A percentile compares a stretch with the other conserved stretches of the same genome.
Evolutionary conservation across 2,888 invertebrate genomes (phyloP).

Genomic region (Coronaproctus castanopsis): DNA sequence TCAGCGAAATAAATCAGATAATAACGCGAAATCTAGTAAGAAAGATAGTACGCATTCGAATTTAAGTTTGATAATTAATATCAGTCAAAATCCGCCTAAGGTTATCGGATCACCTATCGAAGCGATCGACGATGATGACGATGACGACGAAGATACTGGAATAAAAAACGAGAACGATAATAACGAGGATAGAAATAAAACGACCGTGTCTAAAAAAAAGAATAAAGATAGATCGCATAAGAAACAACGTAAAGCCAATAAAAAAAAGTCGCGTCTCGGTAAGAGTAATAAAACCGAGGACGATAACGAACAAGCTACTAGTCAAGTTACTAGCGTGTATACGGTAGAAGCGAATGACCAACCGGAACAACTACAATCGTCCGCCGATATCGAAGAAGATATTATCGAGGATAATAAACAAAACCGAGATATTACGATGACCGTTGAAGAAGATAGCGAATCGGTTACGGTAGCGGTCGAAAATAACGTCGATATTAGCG

Average conservation of each 20-base stretch:
- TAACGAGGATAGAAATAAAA: background rate
- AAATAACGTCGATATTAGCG: too few species aligned
- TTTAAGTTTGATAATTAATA: background rate
- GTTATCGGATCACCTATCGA: background rate
- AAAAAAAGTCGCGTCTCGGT: background rate
- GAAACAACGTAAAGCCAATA: background rate
- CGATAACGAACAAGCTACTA: too few species aligned
- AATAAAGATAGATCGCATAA: background rate
- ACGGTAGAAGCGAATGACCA: too few species aligned
- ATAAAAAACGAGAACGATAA: background rate
- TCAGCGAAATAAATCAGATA: background rate
- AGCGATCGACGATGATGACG: background rate
- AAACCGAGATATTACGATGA: too few species aligned
- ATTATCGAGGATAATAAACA: too few species aligned
- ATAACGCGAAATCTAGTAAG: background rate
- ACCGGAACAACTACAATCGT: too few species aligned
- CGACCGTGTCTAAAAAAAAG: background rate
- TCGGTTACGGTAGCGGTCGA: too few species aligned
- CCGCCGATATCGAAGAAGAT: too few species aligned
- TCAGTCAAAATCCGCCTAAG: background rate
- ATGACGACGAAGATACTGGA: background rate
- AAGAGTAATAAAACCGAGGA: too few species aligned
- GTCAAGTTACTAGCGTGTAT: too few species aligned
- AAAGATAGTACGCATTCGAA: background rate
- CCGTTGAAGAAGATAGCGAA: too few species aligned